Base-by-base conservation (phyloP, 2,888 invertebrate genomes). In the Ariolimax columbianus region DNA sequence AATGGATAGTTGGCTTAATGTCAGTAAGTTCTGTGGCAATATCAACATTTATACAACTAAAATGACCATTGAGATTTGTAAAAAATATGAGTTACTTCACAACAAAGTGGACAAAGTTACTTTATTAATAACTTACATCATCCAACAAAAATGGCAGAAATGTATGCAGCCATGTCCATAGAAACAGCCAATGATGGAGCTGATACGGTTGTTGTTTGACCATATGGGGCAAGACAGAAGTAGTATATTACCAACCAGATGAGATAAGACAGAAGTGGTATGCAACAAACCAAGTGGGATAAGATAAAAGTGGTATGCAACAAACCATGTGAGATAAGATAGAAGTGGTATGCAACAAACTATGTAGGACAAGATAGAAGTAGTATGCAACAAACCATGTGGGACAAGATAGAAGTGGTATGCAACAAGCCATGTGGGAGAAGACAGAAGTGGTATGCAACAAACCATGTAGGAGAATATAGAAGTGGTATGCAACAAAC, bases 11-110 rank as follows among this genome's bases (percentile, higher is more conserved):
- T 7, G 23, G n/a, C n/a, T n/a, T n/a, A 63, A 63, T 63, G n/a
- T 40, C 40, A 72, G 38, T 72, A 72, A 72, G 72, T 72, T 70
- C 1, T 72, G 72, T 40, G 72, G 40, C 40, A 72, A 72, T 38
- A 72, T 72, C 14, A 72, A 72, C 40, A 72, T 38, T 19, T 40
- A 72, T 23, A 23, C 19, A 72, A 72, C 66, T 72, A 7, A 72
- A 72, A 40, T 40, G 26, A 70, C 38, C 36, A 26, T 72, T 38
- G 2, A 40, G 26, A 72, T 38, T 4, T 23, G 26, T 72, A 26
- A 11, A 19, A 72, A 72, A 72, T 72, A 26, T 72, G 26, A 38
- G 40, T 6, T 40, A 66, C 38, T 40, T 40, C 40, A 26, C 26
- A 26, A 72, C 38, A 38, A n/a, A 3, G 11, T 63, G 26, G 59